A percentile compares a stretch with the other conserved stretches of the same genome.
Evolutionary conservation across 2,888 invertebrate species (phyloP).

Genomic region (Ennomos erosarius): DNA sequence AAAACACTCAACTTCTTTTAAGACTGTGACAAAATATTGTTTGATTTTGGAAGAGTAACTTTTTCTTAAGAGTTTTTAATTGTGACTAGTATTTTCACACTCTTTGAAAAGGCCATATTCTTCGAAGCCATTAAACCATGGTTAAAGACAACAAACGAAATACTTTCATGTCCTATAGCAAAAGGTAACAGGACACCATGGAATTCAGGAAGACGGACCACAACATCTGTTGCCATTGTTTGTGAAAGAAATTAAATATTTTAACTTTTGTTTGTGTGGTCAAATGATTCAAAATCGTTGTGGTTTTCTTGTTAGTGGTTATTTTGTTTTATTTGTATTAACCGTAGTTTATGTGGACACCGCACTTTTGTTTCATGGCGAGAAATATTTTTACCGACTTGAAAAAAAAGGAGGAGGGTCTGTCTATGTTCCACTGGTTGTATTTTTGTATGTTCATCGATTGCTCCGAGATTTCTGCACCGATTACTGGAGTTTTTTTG

Average conservation of each 20-base stretch:
- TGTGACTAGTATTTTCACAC: background rate
- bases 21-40: too few relatives aligned
- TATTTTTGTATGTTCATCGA: too few relatives aligned
- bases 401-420: too few relatives aligned
- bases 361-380: too few relatives aligned
- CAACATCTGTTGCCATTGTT: conserved; percentile 25
- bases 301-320: conserved; percentile 9
- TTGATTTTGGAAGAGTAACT: too few relatives aligned
- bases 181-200: conserved; percentile 30
- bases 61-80: too few relatives aligned
- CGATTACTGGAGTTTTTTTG: too few relatives aligned
- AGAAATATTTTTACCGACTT: too few relatives aligned
- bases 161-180: background rate
- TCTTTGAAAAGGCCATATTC: conserved; percentile 8
- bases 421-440: too few relatives aligned
- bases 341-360: background rate
- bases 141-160: background rate
- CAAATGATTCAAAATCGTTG: background rate
- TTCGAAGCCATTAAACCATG: conserved; percentile 4
- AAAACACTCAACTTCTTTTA: too few relatives aligned
- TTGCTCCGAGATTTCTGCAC: too few relatives aligned
- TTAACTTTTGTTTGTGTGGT: conserved; percentile 5
- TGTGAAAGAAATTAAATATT: conserved; percentile 2
- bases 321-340: background rate
- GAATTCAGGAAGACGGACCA: conserved; percentile 31